Conservation (phyloP, 2,797 vertebrate genomes). For the Rachycentron canadum region DNA sequence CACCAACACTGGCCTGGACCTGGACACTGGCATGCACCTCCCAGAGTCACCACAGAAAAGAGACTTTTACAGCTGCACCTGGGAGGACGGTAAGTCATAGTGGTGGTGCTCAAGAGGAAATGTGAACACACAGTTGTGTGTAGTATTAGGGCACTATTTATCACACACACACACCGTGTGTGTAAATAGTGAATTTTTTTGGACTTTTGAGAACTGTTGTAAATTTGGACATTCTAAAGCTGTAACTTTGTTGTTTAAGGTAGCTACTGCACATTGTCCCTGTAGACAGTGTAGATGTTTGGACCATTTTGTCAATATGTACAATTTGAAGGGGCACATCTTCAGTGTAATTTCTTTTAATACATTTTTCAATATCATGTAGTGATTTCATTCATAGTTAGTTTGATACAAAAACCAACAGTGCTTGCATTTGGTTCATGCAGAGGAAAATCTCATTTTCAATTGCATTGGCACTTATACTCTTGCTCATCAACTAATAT, state of each 20-base stretch:
- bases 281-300: background rate
- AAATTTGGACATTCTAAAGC: too few relatives aligned
- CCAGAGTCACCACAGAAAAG: constrained; percentile 90
- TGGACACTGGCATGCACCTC: constrained; percentile 91
- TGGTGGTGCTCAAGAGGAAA: background rate
- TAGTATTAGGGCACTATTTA: background rate
- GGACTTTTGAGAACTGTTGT: background rate
- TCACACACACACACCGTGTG: too few relatives aligned
- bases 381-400: background rate
- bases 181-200: background rate
- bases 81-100: constrained; percentile 92
- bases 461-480: background rate
- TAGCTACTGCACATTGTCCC: background rate
- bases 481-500: too few relatives aligned
- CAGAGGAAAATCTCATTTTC: background rate
- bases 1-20: constrained; percentile 92
- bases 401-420: background rate
- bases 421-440: too few relatives aligned
- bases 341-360: background rate
- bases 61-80: constrained; percentile 94
- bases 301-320: background rate
- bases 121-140: background rate
- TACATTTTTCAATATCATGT: background rate
- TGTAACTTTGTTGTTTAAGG: background rate
- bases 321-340: background rate